Evolutionary conservation across 2,888 invertebrate genomes (phyloP).

Genomic region (Ophion obscuratus): DNA sequence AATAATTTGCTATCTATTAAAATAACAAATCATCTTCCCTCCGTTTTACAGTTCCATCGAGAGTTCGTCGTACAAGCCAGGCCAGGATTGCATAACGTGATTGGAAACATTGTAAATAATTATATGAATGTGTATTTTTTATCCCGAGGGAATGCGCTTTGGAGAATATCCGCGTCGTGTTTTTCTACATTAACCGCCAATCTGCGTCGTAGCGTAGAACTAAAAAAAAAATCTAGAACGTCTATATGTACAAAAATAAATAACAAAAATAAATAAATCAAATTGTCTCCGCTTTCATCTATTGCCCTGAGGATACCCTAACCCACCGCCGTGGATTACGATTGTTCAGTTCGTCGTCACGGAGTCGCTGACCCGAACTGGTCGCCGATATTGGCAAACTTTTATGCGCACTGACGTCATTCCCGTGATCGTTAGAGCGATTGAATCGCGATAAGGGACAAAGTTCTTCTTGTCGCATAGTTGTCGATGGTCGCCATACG

Average conservation of each 20-base stretch:
- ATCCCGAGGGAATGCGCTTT: too few species aligned
- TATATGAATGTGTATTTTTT: too few species aligned
- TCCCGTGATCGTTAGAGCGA: constrained; percentile 89
- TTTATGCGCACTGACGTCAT: constrained; percentile 95
- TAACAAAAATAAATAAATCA: not conserved
- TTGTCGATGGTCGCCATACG: constrained; percentile 86
- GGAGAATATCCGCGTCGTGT: too few species aligned
- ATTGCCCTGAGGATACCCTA: constrained; percentile 73
- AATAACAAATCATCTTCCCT: not conserved
- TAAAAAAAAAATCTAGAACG: not conserved
- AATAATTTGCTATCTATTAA: too few species aligned
- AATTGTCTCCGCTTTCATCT: not conserved
- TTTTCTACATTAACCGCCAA: too few species aligned
- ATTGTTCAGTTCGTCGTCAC: constrained; percentile 66
- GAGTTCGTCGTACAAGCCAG: constrained; percentile 21
- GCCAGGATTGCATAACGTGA: not conserved
- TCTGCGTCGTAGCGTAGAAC: not conserved
- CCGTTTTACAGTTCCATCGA: constrained; percentile 12
- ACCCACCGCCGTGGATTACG: too few species aligned
- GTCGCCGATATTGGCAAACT: constrained; percentile 92
- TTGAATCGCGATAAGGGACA: constrained; percentile 68
- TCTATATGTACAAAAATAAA: too few species aligned
- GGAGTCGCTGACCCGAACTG: constrained; percentile 90
- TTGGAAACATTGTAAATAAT: too few species aligned
- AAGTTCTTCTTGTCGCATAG: constrained; percentile 70